A percentile compares a stretch with the other conserved stretches of the same genome.
phyloP scores from a whole-genome alignment of 2,113 vertebrate species.

The Coregonus clupeaformis region DNA sequence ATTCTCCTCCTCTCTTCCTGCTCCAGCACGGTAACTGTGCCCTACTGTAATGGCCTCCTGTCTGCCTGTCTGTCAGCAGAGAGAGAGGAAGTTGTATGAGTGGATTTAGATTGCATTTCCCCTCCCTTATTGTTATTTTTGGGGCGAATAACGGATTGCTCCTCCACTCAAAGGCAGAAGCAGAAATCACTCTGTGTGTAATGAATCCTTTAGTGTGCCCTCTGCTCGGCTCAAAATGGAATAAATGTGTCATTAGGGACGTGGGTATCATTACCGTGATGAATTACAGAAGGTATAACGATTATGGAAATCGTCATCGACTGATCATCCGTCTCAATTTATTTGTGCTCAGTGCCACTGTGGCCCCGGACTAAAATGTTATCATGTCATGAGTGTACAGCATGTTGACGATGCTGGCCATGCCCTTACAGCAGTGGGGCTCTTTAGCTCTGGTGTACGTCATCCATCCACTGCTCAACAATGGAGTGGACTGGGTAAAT shows the following conservation, averaged over 20 bases:
- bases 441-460: conserved; percentile 39
- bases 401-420: conserved; percentile 63
- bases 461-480: conserved; percentile 49
- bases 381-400: conserved; percentile 67
- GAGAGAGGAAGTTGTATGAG: conserved; percentile 63
- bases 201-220: conserved; percentile 78
- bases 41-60: conserved; percentile 64
- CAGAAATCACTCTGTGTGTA: conserved; percentile 72
- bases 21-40: too few relatives aligned
- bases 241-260: conserved; percentile 84
- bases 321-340: conserved; percentile 87
- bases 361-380: conserved; percentile 69
- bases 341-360: conserved; percentile 71
- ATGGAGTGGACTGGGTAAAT: conserved; percentile 62
- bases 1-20: too few relatives aligned
- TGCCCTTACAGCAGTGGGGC: conserved; percentile 57
- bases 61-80: conserved; percentile 54
- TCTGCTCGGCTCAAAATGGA: conserved; percentile 72
- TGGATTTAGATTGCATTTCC: conserved; percentile 71
- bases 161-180: conserved; percentile 65
- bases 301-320: conserved; percentile 88
- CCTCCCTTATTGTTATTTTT: conserved; percentile 74
- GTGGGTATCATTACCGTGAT: conserved; percentile 85
- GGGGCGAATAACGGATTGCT: conserved; percentile 75
- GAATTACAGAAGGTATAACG: conserved; percentile 83